These are phyloP conservation scores for Oxycera nigricornis DNA, from an alignment of 2,888 invertebrate genomes.

Conservation along the genomic window DNA sequence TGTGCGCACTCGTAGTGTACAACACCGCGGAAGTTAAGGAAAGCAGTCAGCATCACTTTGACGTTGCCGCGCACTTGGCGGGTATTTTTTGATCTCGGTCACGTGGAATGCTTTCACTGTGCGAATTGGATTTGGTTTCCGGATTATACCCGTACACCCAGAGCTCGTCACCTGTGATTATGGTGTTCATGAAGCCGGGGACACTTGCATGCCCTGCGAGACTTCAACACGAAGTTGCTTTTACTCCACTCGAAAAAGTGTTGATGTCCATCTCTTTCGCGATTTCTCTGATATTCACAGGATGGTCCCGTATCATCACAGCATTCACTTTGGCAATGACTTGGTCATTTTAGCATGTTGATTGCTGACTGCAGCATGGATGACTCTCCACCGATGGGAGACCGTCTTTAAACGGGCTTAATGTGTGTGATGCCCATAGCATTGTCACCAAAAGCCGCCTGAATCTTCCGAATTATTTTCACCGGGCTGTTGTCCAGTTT, in stretches of 20 bases:
- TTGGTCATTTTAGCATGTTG: background rate
- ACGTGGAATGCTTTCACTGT: background rate
- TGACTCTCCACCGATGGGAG: background rate
- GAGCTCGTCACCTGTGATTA: background rate
- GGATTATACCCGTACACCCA: background rate
- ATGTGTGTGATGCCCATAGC: background rate
- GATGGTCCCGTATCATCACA: background rate
- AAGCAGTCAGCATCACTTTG: background rate
- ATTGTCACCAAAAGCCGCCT: background rate
- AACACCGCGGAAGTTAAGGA: background rate
- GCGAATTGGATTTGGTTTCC: background rate
- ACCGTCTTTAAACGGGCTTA: background rate
- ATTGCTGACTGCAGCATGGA: background rate
- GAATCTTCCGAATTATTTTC: background rate
- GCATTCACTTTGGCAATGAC: background rate
- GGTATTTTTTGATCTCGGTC: background rate
- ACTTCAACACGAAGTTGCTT: background rate
- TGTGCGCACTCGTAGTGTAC: background rate
- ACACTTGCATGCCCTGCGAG: background rate
- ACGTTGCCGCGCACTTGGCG: background rate
- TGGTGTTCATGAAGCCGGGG: background rate
- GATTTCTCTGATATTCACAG: background rate
- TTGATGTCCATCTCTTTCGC: background rate
- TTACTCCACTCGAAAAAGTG: background rate
- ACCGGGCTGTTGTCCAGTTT: background rate